phyloP scores from a whole-genome alignment of 2,888 invertebrate species.

The Acheta domesticus region DNA sequence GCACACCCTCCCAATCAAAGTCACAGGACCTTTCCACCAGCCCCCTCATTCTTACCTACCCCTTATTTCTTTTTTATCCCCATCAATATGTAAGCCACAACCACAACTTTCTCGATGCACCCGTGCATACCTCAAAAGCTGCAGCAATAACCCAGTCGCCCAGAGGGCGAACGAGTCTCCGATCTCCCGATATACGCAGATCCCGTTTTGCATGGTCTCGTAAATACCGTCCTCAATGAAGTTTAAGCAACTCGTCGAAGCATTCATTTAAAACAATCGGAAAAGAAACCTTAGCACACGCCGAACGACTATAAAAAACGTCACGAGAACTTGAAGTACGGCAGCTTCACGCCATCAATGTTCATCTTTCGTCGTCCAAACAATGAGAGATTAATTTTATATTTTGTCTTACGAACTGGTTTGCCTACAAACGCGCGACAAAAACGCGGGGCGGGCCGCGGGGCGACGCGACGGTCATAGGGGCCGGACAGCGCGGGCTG shows the following conservation, averaged over 20 bases:
- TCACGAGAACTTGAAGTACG: not conserved
- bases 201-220: conserved; percentile 1
- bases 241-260: not conserved
- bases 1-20: too few relatives aligned
- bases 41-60: too few relatives aligned
- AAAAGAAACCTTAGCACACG: not conserved
- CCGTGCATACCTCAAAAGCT: too few relatives aligned
- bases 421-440: not conserved
- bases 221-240: not conserved
- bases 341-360: conserved; percentile 11
- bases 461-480: too few relatives aligned
- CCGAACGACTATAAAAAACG: not conserved
- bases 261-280: not conserved
- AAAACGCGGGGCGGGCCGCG: too few relatives aligned
- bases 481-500: too few relatives aligned
- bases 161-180: not conserved
- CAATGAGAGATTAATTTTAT: conserved; percentile 9
- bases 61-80: too few relatives aligned
- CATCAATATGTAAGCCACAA: too few relatives aligned
- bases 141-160: too few relatives aligned
- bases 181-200: not conserved
- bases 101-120: too few relatives aligned
- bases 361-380: not conserved
- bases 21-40: too few relatives aligned
- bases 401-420: not conserved